A percentile compares a stretch with the other conserved stretches of the same genome.
Conservation (phyloP, 2,888 invertebrate genomes). For the Chorisops tibialis region DNA sequence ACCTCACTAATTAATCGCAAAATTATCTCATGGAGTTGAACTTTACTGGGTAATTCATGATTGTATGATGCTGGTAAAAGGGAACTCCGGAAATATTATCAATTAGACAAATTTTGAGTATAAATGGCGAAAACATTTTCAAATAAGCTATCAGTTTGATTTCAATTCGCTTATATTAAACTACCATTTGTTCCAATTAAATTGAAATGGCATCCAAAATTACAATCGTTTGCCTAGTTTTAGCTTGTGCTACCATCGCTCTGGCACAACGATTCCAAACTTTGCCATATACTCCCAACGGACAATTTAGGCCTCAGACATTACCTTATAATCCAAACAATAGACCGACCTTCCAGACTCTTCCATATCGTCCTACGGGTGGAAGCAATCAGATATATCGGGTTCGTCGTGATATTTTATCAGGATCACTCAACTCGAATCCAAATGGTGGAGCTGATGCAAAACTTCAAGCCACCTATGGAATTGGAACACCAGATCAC, state of each 20-base stretch:
- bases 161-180: no score
- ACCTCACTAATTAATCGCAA: no score
- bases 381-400: neutral
- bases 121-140: no score
- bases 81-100: no score
- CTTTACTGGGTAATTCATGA: no score
- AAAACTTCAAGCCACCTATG: constrained; percentile 33
- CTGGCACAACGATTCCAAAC: neutral
- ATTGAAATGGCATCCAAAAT: neutral
- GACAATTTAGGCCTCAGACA: neutral
- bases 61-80: no score
- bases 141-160: no score
- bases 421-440: constrained; percentile 36
- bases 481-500: constrained; percentile 35
- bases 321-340: neutral
- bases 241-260: neutral
- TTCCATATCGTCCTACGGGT: neutral
- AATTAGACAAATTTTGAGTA: no score
- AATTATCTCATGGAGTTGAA: no score
- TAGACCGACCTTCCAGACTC: neutral
- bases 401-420: neutral
- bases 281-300: neutral
- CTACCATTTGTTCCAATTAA: no score
- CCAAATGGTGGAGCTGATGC: constrained; percentile 39
- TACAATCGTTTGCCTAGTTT: neutral